Evolutionary conservation across 2,888 invertebrate species (phyloP), one percentile per base, ranked within the genome.

Genomic region (Mystacides longicornis): DNA sequence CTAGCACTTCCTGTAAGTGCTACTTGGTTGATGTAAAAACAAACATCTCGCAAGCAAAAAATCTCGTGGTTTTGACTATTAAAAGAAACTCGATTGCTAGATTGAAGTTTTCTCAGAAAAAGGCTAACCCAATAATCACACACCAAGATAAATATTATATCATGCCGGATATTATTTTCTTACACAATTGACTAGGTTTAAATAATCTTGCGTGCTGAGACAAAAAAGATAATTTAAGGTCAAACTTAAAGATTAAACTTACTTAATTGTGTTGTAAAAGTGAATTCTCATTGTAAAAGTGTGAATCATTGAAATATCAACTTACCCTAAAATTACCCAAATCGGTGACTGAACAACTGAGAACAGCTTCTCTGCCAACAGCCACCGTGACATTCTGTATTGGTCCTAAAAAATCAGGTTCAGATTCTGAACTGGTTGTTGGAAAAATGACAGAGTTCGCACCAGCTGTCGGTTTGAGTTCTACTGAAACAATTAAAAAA

Each of bases 321-420:
- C 51, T 57, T 37, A 87, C 88, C 82, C 86, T 87, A 70, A 85
- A 87, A 65, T 82, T 82, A 46, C 86, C 87, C 55, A 88, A 75
- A 64, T 86, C 83, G 33, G 82, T 81, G 2, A 88, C 86, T 23
- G 83, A 81, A 66, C 88, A 89, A 54, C 84, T 84, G 5, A 89
- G 78, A 3, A 86, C 74, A 1, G 87, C 87, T 65, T 88, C 87
- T 55, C 86, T 77, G 31, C 88, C 87, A 22, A 86, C 77, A 4
- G 87, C 81, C 7, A 86, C 85, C 1, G 88, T 88, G 61, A 86
- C 82, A 68, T 89, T 89, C 61, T 81, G 79, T 58, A 88, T 86
- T 23, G 83, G 81, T 46, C 81, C 82, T 50, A 78, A 73, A 68
- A 88, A 88, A 66, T 82, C 83, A 0, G 88, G 88, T 61, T 80